Base-by-base conservation (phyloP, 2,797 vertebrate species). In the Muscicapa striata region DNA sequence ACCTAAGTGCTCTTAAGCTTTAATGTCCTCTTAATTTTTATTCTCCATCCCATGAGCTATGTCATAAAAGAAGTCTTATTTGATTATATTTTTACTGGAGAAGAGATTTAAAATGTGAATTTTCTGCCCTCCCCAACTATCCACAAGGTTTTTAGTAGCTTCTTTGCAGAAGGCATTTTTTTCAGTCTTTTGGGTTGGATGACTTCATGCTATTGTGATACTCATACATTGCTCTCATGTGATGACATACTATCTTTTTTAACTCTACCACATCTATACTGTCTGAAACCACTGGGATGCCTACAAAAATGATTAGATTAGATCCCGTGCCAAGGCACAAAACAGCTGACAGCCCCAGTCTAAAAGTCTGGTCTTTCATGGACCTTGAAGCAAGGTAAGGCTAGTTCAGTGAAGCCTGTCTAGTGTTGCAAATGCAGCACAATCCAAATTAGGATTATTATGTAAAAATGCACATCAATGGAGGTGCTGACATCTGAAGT, bases 401-500 rank as follows among this genome's bases (percentile, higher is more conserved):
- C 23, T 45, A 87, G 87, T 58, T 58, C 52, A 77, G 21, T 16
- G 59, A 90, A 90, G 36, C 11, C 45, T 88, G 14, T 69, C 63
- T 57, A 54, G 51, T 34, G 22, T 19, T 83, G 46, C 57, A 84
- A 75, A 81, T 66, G n/a, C 32, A 77, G 57, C 41, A 74, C 27
- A 85, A 80, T 51, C 30, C 24, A 40, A 89, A 87, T 89, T 80
- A 64, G 57, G 57, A 85, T 80, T 94, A 67, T 90, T 87, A 45
- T 41, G 38, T 48, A 83, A 74, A 63, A 91, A 72, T 17, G 54
- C 54, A 89, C 41, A 68, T 40, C 41, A 80, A 5, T 36, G 75
- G 75, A 89, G 81, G 87, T 92, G 87, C 46, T 95, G 86, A 93
- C 77, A 90, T 80, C 38, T 58, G 72, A 92, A 38, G 29, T 36